Percentiles rank a stretch among this genome's conserved stretches.
phyloP scores from a whole-genome alignment of 2,797 vertebrate species.

The Lophotriccus pileatus region DNA sequence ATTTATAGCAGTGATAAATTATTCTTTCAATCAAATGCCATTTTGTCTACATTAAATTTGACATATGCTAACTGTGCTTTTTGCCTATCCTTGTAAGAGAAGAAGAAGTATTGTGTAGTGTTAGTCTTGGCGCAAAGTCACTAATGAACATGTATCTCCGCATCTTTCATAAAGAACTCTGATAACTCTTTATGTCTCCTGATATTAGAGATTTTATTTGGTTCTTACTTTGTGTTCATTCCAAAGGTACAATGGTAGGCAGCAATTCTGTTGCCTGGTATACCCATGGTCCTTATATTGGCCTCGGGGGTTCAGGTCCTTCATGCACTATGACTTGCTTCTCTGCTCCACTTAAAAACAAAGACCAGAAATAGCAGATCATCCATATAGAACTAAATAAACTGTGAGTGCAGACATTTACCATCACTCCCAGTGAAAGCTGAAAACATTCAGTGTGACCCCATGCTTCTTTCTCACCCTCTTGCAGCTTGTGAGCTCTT shows the following conservation, averaged over 20 bases:
- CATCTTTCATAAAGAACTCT: background rate
- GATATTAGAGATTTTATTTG: background rate
- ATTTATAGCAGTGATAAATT: background rate
- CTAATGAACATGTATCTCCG: background rate
- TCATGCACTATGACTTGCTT: background rate
- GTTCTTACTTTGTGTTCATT: background rate
- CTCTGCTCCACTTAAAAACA: background rate
- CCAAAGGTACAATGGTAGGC: background rate
- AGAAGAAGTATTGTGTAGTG: background rate
- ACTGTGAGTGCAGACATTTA: background rate
- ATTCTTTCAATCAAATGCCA: background rate
- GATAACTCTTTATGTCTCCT: background rate
- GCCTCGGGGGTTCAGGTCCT: background rate
- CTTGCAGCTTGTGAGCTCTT: background rate
- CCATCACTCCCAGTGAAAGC: accelerated
- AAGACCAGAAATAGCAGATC: background rate
- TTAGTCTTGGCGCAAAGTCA: background rate
- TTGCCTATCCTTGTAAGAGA: background rate
- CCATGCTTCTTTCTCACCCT: background rate
- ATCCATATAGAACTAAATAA: background rate
- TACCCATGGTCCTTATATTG: background rate
- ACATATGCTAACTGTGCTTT: background rate
- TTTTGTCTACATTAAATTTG: background rate
- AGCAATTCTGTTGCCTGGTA: background rate
- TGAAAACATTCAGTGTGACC: background rate